Conservation (phyloP, 2,113 vertebrate genomes). For the Rhabdornis inornatus region DNA sequence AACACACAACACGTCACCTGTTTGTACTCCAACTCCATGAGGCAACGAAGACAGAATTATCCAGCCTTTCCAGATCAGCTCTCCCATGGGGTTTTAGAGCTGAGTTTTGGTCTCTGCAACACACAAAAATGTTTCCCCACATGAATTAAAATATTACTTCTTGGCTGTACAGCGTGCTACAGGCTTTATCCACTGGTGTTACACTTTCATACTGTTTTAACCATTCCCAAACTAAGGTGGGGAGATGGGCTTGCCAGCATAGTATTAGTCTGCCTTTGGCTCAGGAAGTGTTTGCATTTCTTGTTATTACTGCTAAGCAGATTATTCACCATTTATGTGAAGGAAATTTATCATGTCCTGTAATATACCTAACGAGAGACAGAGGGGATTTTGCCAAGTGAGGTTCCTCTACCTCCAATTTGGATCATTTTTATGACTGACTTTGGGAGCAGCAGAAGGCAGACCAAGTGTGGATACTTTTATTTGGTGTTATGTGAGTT, state of each 20-base stretch:
- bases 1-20: constrained; percentile 61
- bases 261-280: constrained; percentile 18
- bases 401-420: neutral
- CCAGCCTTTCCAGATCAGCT: constrained; percentile 48
- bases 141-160: constrained; percentile 59
- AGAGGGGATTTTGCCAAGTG: neutral
- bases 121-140: constrained; percentile 52
- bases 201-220: constrained; percentile 32
- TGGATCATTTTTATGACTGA: neutral
- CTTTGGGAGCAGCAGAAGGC: neutral
- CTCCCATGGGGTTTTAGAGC: constrained; percentile 6
- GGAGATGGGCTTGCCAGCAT: neutral
- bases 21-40: constrained; percentile 61
- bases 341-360: neutral
- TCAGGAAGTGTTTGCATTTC: constrained; percentile 26
- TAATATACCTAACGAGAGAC: neutral
- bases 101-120: constrained; percentile 31
- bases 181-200: constrained; percentile 55
- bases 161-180: constrained; percentile 51
- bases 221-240: constrained; percentile 38
- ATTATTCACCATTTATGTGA: constrained; percentile 17
- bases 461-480: neutral
- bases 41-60: constrained; percentile 58
- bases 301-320: neutral
- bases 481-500: neutral